Percentiles rank a stretch among this genome's conserved stretches.
These are phyloP conservation scores for Sebastes vulpes DNA, from an alignment of 2,797 vertebrate genomes.

Conservation along the genomic window DNA sequence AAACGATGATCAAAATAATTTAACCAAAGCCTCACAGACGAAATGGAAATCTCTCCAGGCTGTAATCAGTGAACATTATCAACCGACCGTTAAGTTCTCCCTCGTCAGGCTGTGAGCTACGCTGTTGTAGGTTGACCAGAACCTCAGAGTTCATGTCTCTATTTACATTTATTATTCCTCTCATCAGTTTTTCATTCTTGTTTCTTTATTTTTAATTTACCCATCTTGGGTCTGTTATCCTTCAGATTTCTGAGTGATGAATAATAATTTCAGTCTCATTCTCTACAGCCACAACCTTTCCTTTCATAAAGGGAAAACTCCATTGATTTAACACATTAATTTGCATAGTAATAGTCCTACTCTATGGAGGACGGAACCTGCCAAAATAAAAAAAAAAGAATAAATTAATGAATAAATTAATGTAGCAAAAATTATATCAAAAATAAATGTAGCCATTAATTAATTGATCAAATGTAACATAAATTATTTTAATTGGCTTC, in stretches of 20 bases:
- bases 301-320: not conserved
- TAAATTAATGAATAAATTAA: too few species aligned
- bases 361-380: too few species aligned
- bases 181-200: too few species aligned
- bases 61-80: conserved; percentile 12
- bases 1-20: not conserved
- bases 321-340: too few species aligned
- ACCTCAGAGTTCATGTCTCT: not conserved
- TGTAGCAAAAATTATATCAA: too few species aligned
- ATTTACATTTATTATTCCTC: too few species aligned
- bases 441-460: too few species aligned
- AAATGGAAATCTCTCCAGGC: not conserved
- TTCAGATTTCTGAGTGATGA: not conserved
- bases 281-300: not conserved
- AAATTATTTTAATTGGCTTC: too few species aligned
- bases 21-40: not conserved
- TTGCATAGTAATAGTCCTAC: not conserved
- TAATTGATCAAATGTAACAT: too few species aligned
- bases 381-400: too few species aligned
- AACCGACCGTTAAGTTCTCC: conserved; percentile 39
- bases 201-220: too few species aligned
- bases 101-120: not conserved
- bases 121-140: not conserved
- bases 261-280: not conserved
- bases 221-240: not conserved